Evolutionary conservation across 2,888 invertebrate species (phyloP).

Genomic region (Drosophila flavopinicola): DNA sequence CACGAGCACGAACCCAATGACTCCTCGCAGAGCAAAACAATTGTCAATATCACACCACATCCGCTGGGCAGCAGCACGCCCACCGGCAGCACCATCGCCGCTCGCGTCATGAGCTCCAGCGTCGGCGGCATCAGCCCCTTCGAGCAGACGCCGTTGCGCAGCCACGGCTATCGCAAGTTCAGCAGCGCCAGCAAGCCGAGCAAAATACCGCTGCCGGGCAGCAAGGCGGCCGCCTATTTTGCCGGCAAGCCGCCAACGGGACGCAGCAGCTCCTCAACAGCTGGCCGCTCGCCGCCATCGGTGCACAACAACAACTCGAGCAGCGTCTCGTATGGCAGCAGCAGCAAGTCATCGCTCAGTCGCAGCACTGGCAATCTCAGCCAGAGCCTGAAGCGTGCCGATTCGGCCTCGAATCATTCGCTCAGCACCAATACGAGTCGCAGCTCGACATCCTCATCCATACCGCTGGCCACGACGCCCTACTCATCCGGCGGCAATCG

Average conservation of each 20-base stretch:
- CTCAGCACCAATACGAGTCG: slow-evolving; percentile 80
- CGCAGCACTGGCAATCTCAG: slow-evolving; percentile 83
- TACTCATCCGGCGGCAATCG: slow-evolving; percentile 74
- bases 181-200: slow-evolving; percentile 86
- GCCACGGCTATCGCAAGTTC: slow-evolving; percentile 67
- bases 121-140: slow-evolving; percentile 79
- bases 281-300: slow-evolving; percentile 77
- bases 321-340: slow-evolving; percentile 73
- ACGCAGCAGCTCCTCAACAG: slow-evolving; percentile 58
- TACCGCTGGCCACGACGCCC: slow-evolving; percentile 82
- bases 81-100: slow-evolving; percentile 52
- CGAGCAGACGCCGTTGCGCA: slow-evolving; percentile 63
- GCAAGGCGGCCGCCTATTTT: slow-evolving; percentile 84
- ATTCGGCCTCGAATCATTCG: slow-evolving; percentile 84
- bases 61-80: slow-evolving; percentile 64
- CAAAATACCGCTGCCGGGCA: slow-evolving; percentile 89
- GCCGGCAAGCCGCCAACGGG: slow-evolving; percentile 87
- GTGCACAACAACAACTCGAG: slow-evolving; percentile 67
- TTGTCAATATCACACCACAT: slow-evolving; percentile 48
- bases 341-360: slow-evolving; percentile 81
- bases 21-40: slow-evolving; percentile 56
- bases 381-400: slow-evolving; percentile 85
- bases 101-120: slow-evolving; percentile 79
- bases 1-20: slow-evolving; percentile 85
- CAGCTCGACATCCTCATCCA: slow-evolving; percentile 83